phyloP scores from a whole-genome alignment of 2,113 vertebrate genomes.

The Agelaius phoeniceus region DNA sequence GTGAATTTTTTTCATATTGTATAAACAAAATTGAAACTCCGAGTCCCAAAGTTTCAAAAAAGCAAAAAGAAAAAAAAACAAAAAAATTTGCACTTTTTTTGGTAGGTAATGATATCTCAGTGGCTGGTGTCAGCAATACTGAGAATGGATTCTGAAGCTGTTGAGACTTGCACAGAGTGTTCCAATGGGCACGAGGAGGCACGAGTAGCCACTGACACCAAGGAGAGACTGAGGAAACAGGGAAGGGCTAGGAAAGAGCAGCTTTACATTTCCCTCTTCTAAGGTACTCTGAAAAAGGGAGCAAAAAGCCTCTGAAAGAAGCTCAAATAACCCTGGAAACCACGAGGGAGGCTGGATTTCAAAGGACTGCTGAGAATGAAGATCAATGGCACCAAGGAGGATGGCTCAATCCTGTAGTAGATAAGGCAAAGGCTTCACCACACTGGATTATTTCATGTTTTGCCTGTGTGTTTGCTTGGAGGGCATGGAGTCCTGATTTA shows the following conservation, averaged over 20 bases:
- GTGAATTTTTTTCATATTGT: neutral
- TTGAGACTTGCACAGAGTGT: neutral
- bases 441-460: neutral
- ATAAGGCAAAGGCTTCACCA: neutral
- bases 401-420: neutral
- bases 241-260: neutral
- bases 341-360: neutral
- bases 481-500: neutral
- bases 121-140: neutral
- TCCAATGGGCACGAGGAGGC: neutral
- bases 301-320: neutral
- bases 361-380: neutral
- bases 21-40: neutral
- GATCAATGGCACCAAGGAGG: neutral
- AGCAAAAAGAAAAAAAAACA: neutral
- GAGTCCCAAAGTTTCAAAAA: neutral
- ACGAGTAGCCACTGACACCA: accelerated
- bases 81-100: neutral
- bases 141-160: neutral
- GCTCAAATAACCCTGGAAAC: neutral
- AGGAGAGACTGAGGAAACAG: neutral
- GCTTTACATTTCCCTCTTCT: neutral
- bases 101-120: neutral
- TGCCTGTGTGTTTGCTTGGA: neutral
- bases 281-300: neutral